A percentile compares a stretch with the other conserved stretches of the same genome.
Conservation (phyloP, 1,140 invertebrate genomes). For the Bicyclus anynana region DNA sequence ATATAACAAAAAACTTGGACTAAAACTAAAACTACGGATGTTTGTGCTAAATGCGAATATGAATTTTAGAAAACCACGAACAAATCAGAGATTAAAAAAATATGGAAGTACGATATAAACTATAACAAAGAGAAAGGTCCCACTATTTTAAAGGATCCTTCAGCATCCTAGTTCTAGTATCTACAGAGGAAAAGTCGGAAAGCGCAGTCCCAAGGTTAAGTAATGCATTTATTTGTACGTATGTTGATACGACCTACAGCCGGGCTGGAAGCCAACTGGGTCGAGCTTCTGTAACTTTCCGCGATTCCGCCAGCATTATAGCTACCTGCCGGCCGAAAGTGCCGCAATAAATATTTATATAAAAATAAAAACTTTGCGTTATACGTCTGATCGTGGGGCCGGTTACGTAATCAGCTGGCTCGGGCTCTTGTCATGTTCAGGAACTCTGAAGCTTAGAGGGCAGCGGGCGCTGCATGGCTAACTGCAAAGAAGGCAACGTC, state of each 20-base stretch:
- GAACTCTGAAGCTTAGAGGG: constrained; percentile 17
- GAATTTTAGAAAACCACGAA: no score
- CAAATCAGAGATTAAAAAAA: no score
- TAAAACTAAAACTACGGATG: no score
- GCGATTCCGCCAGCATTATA: constrained; percentile 49
- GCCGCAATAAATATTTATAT: constrained; percentile 36
- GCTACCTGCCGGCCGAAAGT: constrained; percentile 42
- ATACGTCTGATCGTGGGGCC: constrained; percentile 2
- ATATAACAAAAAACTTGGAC: no score
- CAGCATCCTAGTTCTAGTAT: not conserved
- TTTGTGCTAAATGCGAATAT: no score
- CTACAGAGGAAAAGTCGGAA: constrained; percentile 5
- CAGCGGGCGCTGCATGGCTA: constrained; percentile 34
- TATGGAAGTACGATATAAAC: no score
- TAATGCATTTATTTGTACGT: constrained; percentile 47
- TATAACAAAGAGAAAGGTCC: no score
- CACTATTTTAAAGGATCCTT: not conserved
- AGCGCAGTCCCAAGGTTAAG: constrained; percentile 43
- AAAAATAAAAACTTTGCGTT: not conserved
- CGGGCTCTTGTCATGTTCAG: not conserved
- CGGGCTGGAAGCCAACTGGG: constrained; percentile 70
- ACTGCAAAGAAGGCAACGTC: constrained; percentile 47
- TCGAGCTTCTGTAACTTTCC: constrained; percentile 69
- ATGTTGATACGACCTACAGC: constrained; percentile 43
- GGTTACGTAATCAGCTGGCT: constrained; percentile 26